Base-by-base conservation (phyloP, 1,140 invertebrate genomes). In the Zelostemma sp. region DNA sequence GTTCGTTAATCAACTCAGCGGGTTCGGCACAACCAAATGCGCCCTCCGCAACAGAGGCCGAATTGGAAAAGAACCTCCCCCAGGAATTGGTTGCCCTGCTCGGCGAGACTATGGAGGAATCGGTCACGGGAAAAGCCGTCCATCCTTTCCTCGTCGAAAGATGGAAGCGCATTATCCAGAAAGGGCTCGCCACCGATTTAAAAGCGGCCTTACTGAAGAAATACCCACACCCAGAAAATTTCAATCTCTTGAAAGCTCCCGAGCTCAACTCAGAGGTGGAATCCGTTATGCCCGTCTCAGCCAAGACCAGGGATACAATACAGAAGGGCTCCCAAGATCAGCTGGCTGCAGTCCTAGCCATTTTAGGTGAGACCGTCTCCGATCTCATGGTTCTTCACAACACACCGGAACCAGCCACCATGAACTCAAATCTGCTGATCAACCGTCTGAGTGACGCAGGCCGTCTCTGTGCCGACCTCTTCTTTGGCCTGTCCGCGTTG, bases 401-500 rank as follows among this genome's bases (percentile, higher is more conserved):
- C 21, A 25, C 21, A 4, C 8, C 21, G 33, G 33, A 35, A 35
- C 5, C 3, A n/a, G 6, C 33, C 1, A 11, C n/a, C 33, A 53
- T 53, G 31, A 11, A 40, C 2, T 15, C 40, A 6, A 35, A 17
- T 18, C 16, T 11, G 19, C 15, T 40, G 1, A n/a, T 35, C 5
- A 35, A 35, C 11, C 33, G 33, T 1, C 19, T 53, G 15, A 38
- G 50, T 12, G 50, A 53, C n/a, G 50, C 50, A 6, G 48, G 31
- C 12, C 16, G 35, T 1, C 35, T 53, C 5, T 53, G 50, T 8
- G 35, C 14, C 6, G 50, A 53, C 9, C 18, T 38, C 5, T 40
- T 53, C 14, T 40, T 1, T 16, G 40, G 16, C 12, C 15, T 38
- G 6, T 53, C 50, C 1, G 19, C 35, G 5, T 12, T 38, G 0